Conservation (phyloP, 2,888 invertebrate genomes). For the Dexiosoma caninum region DNA sequence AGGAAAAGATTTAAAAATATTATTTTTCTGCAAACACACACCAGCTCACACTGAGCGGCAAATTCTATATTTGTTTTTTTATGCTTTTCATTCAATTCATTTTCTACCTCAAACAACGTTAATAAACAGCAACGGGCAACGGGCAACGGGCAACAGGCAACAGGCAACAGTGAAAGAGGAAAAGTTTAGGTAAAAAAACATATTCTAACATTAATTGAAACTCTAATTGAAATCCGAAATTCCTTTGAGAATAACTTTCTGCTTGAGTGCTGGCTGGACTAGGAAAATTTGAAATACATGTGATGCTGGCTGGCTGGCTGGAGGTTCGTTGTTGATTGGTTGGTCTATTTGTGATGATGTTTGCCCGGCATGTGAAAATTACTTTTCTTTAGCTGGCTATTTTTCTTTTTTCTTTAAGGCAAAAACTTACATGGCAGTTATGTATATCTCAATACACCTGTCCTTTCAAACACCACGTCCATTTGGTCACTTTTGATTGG, state of each 20-base stretch:
- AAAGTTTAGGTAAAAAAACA: background rate
- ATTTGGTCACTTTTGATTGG: conserved; percentile 53
- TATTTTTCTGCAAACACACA: conserved; percentile 41
- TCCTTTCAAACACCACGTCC: conserved; percentile 31
- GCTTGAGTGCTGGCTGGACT: conserved; percentile 36
- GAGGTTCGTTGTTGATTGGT: too few relatives aligned
- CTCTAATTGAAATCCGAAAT: conserved; percentile 58
- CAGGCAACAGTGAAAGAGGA: background rate
- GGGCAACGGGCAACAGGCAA: too few relatives aligned
- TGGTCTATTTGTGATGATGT: conserved; percentile 1
- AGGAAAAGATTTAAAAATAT: conserved; percentile 18
- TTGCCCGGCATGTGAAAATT: conserved; percentile 30
- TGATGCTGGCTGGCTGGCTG: conserved; percentile 4
- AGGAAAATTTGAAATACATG: conserved; percentile 24
- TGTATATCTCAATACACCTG: conserved; percentile 33
- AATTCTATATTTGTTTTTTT: background rate
- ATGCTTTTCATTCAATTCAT: background rate
- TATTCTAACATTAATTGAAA: conserved; percentile 56
- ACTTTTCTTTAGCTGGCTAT: background rate
- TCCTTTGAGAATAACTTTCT: conserved; percentile 49
- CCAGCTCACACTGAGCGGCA: conserved; percentile 50
- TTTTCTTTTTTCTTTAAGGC: background rate
- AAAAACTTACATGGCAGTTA: background rate
- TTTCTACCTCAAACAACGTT: conserved; percentile 6
- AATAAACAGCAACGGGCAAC: conserved; percentile 11